Base-by-base conservation (phyloP, 2,888 invertebrate genomes). In the Herminia tarsipennalis region DNA sequence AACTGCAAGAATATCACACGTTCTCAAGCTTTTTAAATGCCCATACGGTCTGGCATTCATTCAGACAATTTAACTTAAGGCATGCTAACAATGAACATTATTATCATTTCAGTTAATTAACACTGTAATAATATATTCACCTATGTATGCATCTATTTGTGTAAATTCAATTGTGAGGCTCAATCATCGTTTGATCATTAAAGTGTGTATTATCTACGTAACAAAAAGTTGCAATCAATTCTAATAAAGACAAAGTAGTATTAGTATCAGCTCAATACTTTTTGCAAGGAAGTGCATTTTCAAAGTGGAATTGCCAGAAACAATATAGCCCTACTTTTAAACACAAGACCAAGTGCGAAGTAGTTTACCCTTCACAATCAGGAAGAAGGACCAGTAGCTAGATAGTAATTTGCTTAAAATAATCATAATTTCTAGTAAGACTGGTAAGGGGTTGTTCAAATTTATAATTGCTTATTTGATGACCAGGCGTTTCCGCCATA, bases 61-160 rank as follows among this genome's bases (percentile, higher is more conserved):
- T 57, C 42, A 45, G 38, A 66, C 25, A 66, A 66, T 48, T 44
- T 37, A 63, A 47, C 64, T 45, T 13, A 21, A 43, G 20, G 35
- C 32, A 66, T 63, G 49, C 36, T 52, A 64, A 67, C 53, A 66
- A 66, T 66, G 59, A 45, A 50, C 38, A 56, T 56, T 47, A 58
- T 49, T 56, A 63, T 59, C 44, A 64, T 67, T 59, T 64, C 40
- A 44, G 25, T 49, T 67, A 64, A 67, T 64, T 64, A 67, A 49
- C 37, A 17, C 29, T 41, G 36, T 13, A 21, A 27, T 42, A 33
- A 33, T 48, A 40, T 38, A 47, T 24, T 33, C 35, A 47, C 12
- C 8, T 44, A 20, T 21, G 30, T 33, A 40, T 44, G 27, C 13
- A n/a, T n/a, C n/a, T n/a, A n/a, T n/a, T 40, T 54, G 21, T 43